A percentile compares a stretch with the other conserved stretches of the same genome.
Evolutionary conservation across 2,797 vertebrate species (phyloP).

Genomic region (Antennarius maculatus): DNA sequence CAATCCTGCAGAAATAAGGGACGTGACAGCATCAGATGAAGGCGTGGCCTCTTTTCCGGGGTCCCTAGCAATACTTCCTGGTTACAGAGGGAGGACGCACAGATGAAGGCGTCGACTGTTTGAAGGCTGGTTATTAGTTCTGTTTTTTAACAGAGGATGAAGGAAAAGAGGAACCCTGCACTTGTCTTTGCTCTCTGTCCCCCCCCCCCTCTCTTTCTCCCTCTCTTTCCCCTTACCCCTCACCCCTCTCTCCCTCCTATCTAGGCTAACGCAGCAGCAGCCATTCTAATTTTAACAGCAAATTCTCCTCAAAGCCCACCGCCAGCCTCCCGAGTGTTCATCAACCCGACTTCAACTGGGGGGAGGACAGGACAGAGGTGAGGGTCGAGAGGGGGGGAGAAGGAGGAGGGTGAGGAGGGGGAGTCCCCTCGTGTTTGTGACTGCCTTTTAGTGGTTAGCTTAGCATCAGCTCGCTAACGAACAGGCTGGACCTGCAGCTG

Average conservation of each 20-base stretch:
- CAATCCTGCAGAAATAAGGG: no score
- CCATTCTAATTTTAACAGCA: slow-evolving; percentile 80
- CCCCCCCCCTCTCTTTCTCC: slow-evolving; percentile 43
- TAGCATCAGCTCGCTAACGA: no score
- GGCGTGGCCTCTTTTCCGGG: background rate
- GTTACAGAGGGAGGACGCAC: slow-evolving; percentile 8
- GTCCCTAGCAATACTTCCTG: slow-evolving; percentile 26
- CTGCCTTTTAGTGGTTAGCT: no score
- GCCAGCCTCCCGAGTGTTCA: slow-evolving; percentile 56
- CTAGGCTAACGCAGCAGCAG: slow-evolving; percentile 78
- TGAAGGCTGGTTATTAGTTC: slow-evolving; percentile 1
- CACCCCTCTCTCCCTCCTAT: slow-evolving; percentile 67
- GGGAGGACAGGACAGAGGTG: slow-evolving; percentile 12
- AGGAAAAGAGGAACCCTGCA: slow-evolving; percentile 1
- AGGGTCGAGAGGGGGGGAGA: slow-evolving; percentile 12
- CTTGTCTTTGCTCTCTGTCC: slow-evolving; percentile 36
- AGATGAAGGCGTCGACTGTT: background rate
- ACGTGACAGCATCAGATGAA: no score
- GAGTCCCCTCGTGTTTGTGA: slow-evolving; percentile 35
- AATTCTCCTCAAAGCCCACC: slow-evolving; percentile 75
- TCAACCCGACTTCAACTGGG: slow-evolving; percentile 46
- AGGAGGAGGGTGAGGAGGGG: slow-evolving; percentile 5
- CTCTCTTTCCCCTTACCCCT: slow-evolving; percentile 39
- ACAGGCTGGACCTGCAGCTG: no score
- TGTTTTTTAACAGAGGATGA: slow-evolving; percentile 36